Evolutionary conservation across 2,797 vertebrate species (phyloP).

Genomic region (Geotria australis): DNA sequence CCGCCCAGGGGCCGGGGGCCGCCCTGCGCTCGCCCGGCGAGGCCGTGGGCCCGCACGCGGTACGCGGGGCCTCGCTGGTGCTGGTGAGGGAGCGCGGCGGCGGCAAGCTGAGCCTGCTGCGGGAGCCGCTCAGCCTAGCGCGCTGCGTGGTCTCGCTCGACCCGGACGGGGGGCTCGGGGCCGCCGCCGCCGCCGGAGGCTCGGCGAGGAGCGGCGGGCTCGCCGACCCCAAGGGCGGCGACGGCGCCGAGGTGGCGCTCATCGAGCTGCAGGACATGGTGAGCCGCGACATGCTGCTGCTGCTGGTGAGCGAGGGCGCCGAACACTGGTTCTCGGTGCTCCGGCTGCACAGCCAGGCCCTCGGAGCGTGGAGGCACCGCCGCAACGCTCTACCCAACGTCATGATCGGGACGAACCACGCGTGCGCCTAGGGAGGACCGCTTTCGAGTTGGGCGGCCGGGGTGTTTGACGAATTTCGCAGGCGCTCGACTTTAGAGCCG

Average conservation of each 20-base stretch:
- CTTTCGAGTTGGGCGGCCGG: too few species aligned
- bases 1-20: background rate
- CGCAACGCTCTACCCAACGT: conserved; percentile 64
- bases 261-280: background rate
- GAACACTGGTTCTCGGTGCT: conserved; percentile 68
- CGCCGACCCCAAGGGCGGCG: background rate
- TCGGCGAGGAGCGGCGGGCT: background rate
- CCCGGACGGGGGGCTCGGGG: conserved; percentile 20
- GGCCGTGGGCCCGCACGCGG: conserved; percentile 9
- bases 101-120: conserved; percentile 43
- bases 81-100: conserved; percentile 67
- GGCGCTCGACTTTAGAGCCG: too few species aligned
- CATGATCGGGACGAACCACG: conserved; percentile 56
- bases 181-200: too few species aligned
- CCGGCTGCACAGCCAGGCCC: conserved; percentile 28
- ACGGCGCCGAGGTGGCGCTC: background rate
- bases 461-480: too few species aligned
- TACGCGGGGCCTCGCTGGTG: conserved; percentile 43
- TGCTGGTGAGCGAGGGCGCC: conserved; percentile 7
- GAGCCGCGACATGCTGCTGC: background rate
- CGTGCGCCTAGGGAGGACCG: conserved; percentile 14
- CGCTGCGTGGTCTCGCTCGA: conserved; percentile 56
- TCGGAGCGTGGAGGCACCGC: conserved; percentile 53
- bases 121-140: conserved; percentile 45
- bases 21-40: background rate